Evolutionary conservation across 2,797 vertebrate genomes (phyloP), one percentile per base, ranked within the genome.

Genomic region (Myiotriccus ornatus): DNA sequence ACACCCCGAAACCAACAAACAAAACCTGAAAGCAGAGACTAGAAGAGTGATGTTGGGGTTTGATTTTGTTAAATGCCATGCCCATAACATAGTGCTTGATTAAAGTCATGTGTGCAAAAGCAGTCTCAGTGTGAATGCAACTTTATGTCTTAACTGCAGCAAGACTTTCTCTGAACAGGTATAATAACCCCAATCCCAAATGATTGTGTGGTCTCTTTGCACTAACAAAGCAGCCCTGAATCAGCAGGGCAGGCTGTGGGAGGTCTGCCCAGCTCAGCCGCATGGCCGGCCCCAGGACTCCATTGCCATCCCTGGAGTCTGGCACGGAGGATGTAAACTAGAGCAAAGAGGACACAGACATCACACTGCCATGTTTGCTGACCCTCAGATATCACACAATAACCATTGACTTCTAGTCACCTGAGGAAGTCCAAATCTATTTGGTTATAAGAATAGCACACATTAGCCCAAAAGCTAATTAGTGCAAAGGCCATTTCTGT

Each of bases 381-480:
- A 44, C 19, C n/a, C 50, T 23, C 34, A 28, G 23, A 3, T 3
- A 14, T 0, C 2, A 1, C 0, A 18, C 16, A 30, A 7, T 3
- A 39, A 30, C 23, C 21, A 3, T 1, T 7, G 21, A 10, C 49
- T 17, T 34, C 60, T 1, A 7, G 35, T 17, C 47, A 34, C 32
- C 43, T 44, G 34, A 15, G 15, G 17, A 79, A 44, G 18, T 14
- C 41, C 53, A 49, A 22, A 39, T 49, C 7, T 8, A 35, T 10
- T 32, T 1, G 0, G 37, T 20, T 20, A 3, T 21, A 37, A 44
- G 24, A 37, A 37, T 0, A 81, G 63, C 34, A 76, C 65, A 5
- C 0, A 0, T 4, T 2, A 62, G n/a, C 20, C 49, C 1, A 11
- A 55, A 71, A 56, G 39, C 11, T 18, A 56, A 25, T 0, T 7